These are phyloP conservation scores for Pseudochromis fuscus DNA, from an alignment of 2,797 vertebrate species.

Conservation along the genomic window DNA sequence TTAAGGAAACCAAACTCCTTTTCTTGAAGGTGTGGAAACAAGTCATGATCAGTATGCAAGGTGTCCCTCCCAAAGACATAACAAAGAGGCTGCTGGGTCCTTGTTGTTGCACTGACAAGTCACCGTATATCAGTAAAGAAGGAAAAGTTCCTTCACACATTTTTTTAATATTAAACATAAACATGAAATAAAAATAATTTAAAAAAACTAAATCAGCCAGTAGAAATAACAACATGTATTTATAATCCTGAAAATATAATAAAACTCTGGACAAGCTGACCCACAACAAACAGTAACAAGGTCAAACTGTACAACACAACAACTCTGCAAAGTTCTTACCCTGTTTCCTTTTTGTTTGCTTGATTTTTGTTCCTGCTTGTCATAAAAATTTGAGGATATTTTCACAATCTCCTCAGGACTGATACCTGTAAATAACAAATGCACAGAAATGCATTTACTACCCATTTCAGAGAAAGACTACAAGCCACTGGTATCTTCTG, in stretches of 20 bases:
- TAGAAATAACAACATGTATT: too few relatives aligned
- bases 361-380: conserved; percentile 61
- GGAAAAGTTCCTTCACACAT: neutral
- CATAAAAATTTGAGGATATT: conserved; percentile 88
- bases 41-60: too few relatives aligned
- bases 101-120: too few relatives aligned
- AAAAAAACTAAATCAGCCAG: neutral
- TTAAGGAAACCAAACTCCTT: too few relatives aligned
- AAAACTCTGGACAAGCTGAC: neutral
- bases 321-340: conserved; percentile 51
- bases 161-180: neutral
- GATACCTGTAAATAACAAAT: conserved; percentile 84
- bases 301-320: neutral
- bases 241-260: too few relatives aligned
- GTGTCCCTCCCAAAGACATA: too few relatives aligned
- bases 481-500: too few relatives aligned
- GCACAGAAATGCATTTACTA: neutral
- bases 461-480: too few relatives aligned
- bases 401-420: conserved; percentile 92
- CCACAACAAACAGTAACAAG: neutral
- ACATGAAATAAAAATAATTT: neutral
- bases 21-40: too few relatives aligned
- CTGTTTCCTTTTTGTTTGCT: conserved; percentile 59
- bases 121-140: too few relatives aligned
- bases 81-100: too few relatives aligned